A percentile compares a stretch with the other conserved stretches of the same genome.
Conservation (phyloP, 2,113 vertebrate genomes). For the Ancistrus triradiatus region DNA sequence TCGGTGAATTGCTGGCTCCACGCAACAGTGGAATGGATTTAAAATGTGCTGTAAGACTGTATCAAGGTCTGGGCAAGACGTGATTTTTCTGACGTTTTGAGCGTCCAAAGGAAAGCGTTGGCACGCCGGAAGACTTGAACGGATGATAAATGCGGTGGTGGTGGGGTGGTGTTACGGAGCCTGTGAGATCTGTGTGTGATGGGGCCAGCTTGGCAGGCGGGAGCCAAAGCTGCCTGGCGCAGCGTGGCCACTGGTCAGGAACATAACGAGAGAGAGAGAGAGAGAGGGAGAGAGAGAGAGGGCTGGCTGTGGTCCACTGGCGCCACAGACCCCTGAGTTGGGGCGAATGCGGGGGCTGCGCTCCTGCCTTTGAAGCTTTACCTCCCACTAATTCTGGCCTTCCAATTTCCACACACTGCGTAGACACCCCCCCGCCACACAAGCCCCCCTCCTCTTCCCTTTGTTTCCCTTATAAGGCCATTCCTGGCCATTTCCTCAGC, state of each 20-base stretch:
- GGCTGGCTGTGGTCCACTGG: constrained; percentile 73
- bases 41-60: constrained; percentile 36
- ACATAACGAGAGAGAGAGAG: constrained; percentile 32
- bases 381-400: constrained; percentile 82
- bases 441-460: constrained; percentile 65
- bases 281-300: constrained; percentile 33
- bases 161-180: constrained; percentile 35
- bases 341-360: constrained; percentile 77
- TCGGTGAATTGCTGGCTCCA: constrained; percentile 40
- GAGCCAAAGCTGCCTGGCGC: constrained; percentile 41
- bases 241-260: constrained; percentile 44
- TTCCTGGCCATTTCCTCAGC: constrained; percentile 74
- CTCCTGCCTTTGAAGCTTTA: constrained; percentile 79
- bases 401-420: constrained; percentile 78
- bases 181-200: constrained; percentile 40
- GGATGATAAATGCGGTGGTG: constrained; percentile 36
- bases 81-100: constrained; percentile 39
- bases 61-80: constrained; percentile 35
- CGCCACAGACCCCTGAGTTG: constrained; percentile 78
- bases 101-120: constrained; percentile 37
- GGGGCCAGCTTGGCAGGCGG: constrained; percentile 41
- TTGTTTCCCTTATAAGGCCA: constrained; percentile 80
- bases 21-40: constrained; percentile 41
- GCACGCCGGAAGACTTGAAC: constrained; percentile 23
- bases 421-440: constrained; percentile 54